A percentile compares a stretch with the other conserved stretches of the same genome.
Evolutionary conservation across 2,113 vertebrate species (phyloP).

Genomic region (Ivindomyrus marchei): DNA sequence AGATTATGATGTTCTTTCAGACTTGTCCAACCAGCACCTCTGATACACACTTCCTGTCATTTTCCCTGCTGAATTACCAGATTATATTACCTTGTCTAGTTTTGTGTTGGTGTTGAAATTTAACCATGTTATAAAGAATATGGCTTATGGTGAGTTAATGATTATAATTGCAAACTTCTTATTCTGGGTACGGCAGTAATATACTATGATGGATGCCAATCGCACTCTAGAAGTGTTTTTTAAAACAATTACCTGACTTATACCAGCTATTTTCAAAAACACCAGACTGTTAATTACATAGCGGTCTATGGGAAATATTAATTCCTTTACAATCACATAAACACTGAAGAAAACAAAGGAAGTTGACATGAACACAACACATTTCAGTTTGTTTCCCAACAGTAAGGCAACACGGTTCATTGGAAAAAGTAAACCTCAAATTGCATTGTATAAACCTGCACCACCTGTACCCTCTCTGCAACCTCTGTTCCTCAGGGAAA

Average conservation of each 20-base stretch:
- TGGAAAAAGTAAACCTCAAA: not conserved
- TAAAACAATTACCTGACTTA: not conserved
- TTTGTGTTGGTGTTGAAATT: not conserved
- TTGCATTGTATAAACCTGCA: not conserved
- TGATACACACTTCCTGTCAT: not conserved
- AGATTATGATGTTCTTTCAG: not conserved
- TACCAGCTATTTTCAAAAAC: not conserved
- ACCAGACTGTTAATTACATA: not conserved
- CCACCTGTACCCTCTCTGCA: not conserved
- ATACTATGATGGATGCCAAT: not conserved
- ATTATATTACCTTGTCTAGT: not conserved
- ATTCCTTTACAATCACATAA: not conserved
- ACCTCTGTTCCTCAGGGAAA: not conserved
- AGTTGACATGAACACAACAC: not conserved
- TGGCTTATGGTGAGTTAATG: not conserved
- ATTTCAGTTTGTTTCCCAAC: not conserved
- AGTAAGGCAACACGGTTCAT: not conserved
- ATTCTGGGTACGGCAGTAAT: not conserved
- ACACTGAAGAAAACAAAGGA: not conserved
- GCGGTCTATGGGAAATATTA: not conserved
- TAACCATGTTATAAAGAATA: not conserved
- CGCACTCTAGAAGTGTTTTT: not conserved
- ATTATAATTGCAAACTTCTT: not conserved
- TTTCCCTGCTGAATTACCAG: not conserved
- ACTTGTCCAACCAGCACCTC: not conserved